Evolutionary conservation across 1,140 invertebrate species (phyloP).

Genomic region (Pseudoatta argentina): DNA sequence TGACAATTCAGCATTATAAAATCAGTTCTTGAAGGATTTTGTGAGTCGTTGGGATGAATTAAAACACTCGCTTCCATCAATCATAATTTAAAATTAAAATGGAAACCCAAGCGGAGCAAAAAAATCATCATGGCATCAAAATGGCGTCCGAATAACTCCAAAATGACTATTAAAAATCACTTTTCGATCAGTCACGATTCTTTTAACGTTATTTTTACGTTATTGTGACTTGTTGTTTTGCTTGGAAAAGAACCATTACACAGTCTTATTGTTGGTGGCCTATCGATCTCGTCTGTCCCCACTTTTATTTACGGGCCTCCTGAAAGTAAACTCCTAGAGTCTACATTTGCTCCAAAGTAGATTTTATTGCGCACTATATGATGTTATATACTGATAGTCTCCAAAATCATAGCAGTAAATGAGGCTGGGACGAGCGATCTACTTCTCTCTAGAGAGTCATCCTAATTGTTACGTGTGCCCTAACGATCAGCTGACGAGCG

Average conservation of each 20-base stretch:
- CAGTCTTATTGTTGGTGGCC: background rate
- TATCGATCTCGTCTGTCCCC: background rate
- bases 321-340: background rate
- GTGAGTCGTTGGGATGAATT: background rate
- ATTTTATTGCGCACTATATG: slow-evolving; percentile 10
- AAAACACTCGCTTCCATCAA: background rate
- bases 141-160: too few relatives aligned
- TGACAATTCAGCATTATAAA: background rate
- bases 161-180: too few relatives aligned
- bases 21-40: background rate
- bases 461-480: slow-evolving; percentile 45
- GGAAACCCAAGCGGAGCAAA: too few relatives aligned
- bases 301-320: background rate
- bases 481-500: slow-evolving; percentile 59
- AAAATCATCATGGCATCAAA: too few relatives aligned
- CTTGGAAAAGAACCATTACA: background rate
- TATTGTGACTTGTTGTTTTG: too few relatives aligned
- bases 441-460: slow-evolving; percentile 1
- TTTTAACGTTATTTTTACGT: too few relatives aligned
- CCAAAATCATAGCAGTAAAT: background rate
- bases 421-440: slow-evolving; percentile 13
- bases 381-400: slow-evolving; percentile 22
- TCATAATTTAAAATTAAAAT: background rate
- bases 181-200: too few relatives aligned
- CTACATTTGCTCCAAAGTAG: background rate